A percentile compares a stretch with the other conserved stretches of the same genome.
These are phyloP conservation scores for Lathronympha strigana DNA, from an alignment of 2,888 invertebrate genomes.

Conservation along the genomic window DNA sequence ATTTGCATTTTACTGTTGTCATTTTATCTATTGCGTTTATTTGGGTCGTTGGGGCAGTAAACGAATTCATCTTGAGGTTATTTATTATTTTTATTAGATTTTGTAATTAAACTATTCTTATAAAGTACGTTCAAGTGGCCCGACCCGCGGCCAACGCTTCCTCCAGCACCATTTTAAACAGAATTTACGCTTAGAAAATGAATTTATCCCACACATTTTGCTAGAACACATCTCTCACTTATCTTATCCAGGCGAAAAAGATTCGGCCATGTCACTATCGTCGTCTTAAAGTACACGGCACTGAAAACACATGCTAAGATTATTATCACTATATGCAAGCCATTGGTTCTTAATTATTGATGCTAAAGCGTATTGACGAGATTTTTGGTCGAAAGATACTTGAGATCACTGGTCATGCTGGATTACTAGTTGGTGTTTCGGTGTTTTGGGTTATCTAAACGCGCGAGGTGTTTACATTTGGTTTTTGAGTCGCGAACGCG, in stretches of 20 bases:
- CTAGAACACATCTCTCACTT: conserved; percentile 60
- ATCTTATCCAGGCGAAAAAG: conserved; percentile 69
- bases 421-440: conserved; percentile 48
- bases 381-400: conserved; percentile 43
- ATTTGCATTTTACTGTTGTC: conserved; percentile 81
- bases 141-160: conserved; percentile 67
- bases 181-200: conserved; percentile 66
- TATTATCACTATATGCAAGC: conserved; percentile 47
- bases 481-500: conserved; percentile 46
- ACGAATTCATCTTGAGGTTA: conserved; percentile 72
- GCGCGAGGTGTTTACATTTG: conserved; percentile 40
- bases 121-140: conserved; percentile 36
- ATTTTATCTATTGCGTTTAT: conserved; percentile 78
- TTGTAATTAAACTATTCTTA: conserved; percentile 23
- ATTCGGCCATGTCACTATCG: conserved; percentile 65
- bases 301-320: conserved; percentile 43
- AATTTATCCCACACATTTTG: conserved; percentile 66
- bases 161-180: conserved; percentile 80
- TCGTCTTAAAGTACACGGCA: conserved; percentile 46
- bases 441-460: conserved; percentile 46
- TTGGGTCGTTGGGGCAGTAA: conserved; percentile 79
- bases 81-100: conserved; percentile 13
- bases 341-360: conserved; percentile 33
- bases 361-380: conserved; percentile 52
- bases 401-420: conserved; percentile 52